These are phyloP conservation scores for Ctenochaetus hawaiiensis DNA, from an alignment of 2,797 vertebrate species.

Conservation along the genomic window DNA sequence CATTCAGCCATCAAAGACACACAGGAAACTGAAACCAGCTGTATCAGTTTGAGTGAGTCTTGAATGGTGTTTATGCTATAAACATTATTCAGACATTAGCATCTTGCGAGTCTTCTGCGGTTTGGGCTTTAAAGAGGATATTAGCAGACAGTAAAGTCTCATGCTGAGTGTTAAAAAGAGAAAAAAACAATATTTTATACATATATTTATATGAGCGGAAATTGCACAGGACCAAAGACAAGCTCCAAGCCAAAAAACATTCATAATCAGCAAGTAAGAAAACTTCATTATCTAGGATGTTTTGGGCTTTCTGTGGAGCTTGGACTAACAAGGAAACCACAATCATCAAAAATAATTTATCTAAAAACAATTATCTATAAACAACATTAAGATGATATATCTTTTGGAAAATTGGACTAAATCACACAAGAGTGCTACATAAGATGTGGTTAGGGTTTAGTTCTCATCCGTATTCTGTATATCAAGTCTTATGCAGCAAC, in stretches of 20 bases:
- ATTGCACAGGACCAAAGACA: conserved; percentile 67
- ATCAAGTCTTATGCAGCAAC: conserved; percentile 18
- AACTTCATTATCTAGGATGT: conserved; percentile 58
- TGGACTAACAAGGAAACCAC: conserved; percentile 67
- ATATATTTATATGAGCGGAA: conserved; percentile 42
- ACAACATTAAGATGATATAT: conserved; percentile 60
- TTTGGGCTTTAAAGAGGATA: conserved; percentile 76
- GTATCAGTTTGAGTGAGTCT: conserved; percentile 70
- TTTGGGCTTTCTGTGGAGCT: conserved; percentile 60
- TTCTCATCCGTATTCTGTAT: conserved; percentile 54
- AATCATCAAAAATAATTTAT: conserved; percentile 56
- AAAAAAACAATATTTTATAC: conserved; percentile 57
- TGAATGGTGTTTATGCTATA: conserved; percentile 80
- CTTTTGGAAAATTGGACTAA: conserved; percentile 50
- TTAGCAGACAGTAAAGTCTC: conserved; percentile 73
- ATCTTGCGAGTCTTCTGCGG: conserved; percentile 65
- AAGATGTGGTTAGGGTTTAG: conserved; percentile 31
- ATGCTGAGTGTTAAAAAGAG: conserved; percentile 57
- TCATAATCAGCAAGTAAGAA: conserved; percentile 67
- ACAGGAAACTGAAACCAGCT: conserved; percentile 68
- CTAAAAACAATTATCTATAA: conserved; percentile 44
- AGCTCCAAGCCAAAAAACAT: conserved; percentile 55
- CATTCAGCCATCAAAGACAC: conserved; percentile 47
- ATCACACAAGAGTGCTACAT: conserved; percentile 40
- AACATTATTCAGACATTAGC: conserved; percentile 79